These are phyloP conservation scores for Calidris pygmaea DNA, from an alignment of 2,113 vertebrate species.

Conservation along the genomic window DNA sequence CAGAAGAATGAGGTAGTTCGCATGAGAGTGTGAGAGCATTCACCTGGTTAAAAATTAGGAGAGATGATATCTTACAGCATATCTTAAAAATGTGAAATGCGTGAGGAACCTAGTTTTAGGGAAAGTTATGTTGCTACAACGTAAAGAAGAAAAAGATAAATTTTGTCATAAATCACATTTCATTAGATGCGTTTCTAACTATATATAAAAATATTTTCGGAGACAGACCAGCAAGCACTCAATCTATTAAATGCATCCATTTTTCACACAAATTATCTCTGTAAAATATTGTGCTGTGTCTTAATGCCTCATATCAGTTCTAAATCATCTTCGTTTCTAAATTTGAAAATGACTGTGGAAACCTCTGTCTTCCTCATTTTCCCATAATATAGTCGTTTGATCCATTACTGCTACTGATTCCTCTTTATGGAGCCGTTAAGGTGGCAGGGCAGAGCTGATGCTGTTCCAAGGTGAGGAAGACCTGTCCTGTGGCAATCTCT, in stretches of 20 bases:
- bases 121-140: not conserved
- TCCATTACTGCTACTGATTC: not conserved
- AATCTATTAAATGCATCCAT: not conserved
- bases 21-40: not conserved
- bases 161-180: not conserved
- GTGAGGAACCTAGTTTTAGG: not conserved
- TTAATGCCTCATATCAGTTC: not conserved
- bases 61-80: not conserved
- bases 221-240: not conserved
- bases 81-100: not conserved
- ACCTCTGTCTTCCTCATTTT: not conserved
- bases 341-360: not conserved
- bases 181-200: not conserved
- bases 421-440: not conserved
- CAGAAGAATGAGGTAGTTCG: not conserved
- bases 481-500: too few species aligned
- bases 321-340: not conserved
- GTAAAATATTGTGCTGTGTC: not conserved
- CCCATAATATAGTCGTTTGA: not conserved
- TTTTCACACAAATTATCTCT: not conserved
- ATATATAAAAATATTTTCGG: not conserved
- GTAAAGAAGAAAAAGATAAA: not conserved
- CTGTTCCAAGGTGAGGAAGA: not conserved
- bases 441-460: not conserved
- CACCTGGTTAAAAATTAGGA: not conserved